Conservation (phyloP, 2,113 vertebrate genomes). For the Aptenodytes forsteri region DNA sequence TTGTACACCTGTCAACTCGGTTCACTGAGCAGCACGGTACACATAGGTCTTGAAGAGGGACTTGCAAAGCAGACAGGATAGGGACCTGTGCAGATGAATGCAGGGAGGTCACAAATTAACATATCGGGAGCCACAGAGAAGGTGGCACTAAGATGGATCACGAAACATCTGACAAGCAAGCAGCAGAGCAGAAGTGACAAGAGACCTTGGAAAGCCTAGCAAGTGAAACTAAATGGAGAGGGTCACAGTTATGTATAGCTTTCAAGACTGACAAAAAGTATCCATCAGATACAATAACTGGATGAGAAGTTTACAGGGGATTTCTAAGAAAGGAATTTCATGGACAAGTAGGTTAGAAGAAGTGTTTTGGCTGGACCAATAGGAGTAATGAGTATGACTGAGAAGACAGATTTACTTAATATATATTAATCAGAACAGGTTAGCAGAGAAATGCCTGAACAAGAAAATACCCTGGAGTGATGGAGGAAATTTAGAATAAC, state of each 20-base stretch:
- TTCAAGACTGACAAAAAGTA: conserved; percentile 7
- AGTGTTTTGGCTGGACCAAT: background rate
- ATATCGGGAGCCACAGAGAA: background rate
- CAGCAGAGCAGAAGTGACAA: conserved; percentile 27
- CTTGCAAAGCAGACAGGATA: background rate
- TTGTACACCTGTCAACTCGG: background rate
- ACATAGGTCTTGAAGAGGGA: background rate
- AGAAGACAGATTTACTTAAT: background rate
- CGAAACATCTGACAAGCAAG: background rate
- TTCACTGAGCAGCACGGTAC: background rate
- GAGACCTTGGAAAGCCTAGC: background rate
- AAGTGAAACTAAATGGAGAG: background rate
- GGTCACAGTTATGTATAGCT: background rate
- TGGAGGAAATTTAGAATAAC: background rate
- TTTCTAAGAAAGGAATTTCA: background rate
- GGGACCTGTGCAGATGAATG: background rate
- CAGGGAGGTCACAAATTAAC: background rate
- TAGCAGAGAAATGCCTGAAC: background rate
- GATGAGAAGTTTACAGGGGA: background rate
- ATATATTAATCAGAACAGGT: background rate
- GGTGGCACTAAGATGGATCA: background rate
- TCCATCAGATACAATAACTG: background rate
- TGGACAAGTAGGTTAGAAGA: background rate
- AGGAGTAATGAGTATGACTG: background rate
- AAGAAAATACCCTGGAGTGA: background rate